phyloP scores from a whole-genome alignment of 2,888 invertebrate species.

The Seira sanloemensis region DNA sequence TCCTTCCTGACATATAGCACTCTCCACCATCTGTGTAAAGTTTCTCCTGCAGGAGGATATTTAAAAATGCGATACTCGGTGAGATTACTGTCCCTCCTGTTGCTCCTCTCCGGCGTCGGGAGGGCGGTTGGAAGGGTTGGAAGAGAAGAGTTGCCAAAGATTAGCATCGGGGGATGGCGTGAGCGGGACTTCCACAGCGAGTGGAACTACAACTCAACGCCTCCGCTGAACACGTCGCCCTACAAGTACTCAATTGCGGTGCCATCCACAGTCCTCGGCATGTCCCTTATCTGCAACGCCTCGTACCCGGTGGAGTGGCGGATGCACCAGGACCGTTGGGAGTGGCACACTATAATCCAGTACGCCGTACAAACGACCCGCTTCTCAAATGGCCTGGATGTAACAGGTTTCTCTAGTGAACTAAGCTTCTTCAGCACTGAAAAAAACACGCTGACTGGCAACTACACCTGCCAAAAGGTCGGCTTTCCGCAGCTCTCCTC shows the following conservation, averaged over 20 bases:
- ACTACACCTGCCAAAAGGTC: slow-evolving; percentile 65
- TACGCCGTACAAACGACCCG: slow-evolving; percentile 47
- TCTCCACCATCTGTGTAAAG: too few species aligned
- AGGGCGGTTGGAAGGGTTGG: background rate
- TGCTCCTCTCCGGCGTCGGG: too few species aligned
- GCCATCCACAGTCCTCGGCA: slow-evolving; percentile 27
- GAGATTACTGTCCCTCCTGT: too few species aligned
- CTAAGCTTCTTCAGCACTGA: slow-evolving; percentile 54
- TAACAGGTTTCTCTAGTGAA: slow-evolving; percentile 52
- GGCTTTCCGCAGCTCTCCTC: slow-evolving; percentile 32
- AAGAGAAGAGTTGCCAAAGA: slow-evolving; percentile 27
- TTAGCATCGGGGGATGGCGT: slow-evolving; percentile 54
- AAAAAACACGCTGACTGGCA: slow-evolving; percentile 51
- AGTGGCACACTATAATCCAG: slow-evolving; percentile 32
- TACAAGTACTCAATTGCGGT: slow-evolving; percentile 30
- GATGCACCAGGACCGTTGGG: slow-evolving; percentile 63
- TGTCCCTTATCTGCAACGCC: slow-evolving; percentile 60
- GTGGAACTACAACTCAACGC: slow-evolving; percentile 43
- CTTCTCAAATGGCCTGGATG: slow-evolving; percentile 41
- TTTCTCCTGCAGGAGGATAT: too few species aligned
- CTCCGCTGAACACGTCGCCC: slow-evolving; percentile 22
- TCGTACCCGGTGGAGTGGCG: slow-evolving; percentile 62
- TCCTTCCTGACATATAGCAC: too few species aligned
- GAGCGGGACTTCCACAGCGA: slow-evolving; percentile 34
- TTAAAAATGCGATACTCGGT: too few species aligned